Conservation (phyloP, 2,797 vertebrate genomes). For the Nyctalus aviator region DNA sequence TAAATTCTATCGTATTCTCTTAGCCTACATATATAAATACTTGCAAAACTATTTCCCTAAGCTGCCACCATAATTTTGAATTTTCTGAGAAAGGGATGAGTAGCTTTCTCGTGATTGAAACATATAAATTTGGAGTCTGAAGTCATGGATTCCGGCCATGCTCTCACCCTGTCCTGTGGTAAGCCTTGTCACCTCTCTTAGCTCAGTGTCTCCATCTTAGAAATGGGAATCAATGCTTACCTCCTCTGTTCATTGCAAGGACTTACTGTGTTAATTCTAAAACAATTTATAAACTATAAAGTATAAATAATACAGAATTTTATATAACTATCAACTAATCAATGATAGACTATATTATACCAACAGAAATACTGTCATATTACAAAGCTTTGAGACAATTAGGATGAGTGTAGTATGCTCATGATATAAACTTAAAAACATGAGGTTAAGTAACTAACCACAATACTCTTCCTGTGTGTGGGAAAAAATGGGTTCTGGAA, state of each 20-base stretch:
- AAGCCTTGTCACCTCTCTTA: background rate
- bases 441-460: background rate
- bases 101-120: background rate
- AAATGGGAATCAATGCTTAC: conserved; percentile 3
- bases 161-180: background rate
- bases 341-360: background rate
- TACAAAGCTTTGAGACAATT: background rate
- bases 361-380: background rate
- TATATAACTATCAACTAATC: background rate
- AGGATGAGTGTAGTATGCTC: background rate
- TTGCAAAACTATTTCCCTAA: conserved; percentile 32
- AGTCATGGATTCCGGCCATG: background rate
- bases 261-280: background rate
- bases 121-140: background rate
- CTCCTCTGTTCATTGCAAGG: background rate
- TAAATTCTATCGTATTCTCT: background rate
- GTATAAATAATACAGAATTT: background rate
- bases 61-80: background rate
- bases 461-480: background rate
- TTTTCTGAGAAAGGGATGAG: background rate
- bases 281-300: conserved; percentile 4
- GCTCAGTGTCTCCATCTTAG: background rate
- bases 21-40: background rate
- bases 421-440: background rate
- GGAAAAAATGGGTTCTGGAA: background rate